Evolutionary conservation across 2,888 invertebrate genomes (phyloP).

Genomic region (Athripsodes cinereus): DNA sequence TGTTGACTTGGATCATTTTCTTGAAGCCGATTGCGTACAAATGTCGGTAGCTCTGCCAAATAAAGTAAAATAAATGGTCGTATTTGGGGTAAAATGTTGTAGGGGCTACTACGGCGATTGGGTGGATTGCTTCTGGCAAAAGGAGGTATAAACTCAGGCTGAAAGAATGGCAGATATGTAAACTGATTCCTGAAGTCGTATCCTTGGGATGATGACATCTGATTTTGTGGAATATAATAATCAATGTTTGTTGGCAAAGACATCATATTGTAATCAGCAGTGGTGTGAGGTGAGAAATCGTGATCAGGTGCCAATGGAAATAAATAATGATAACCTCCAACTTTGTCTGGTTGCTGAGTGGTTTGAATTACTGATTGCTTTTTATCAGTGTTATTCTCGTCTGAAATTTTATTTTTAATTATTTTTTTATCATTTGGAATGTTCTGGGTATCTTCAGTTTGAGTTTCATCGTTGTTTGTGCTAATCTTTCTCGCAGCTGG

Average conservation of each 20-base stretch:
- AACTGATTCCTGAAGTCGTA: background rate
- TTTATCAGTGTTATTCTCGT: background rate
- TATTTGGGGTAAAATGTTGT: too few species aligned
- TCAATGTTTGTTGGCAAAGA: background rate
- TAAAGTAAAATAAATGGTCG: too few species aligned
- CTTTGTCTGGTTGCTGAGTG: background rate
- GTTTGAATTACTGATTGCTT: background rate
- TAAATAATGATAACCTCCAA: background rate
- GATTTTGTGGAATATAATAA: background rate
- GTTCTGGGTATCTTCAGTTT: background rate
- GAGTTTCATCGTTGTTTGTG: background rate
- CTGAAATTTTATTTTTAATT: background rate
- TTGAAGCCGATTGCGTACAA: too few species aligned
- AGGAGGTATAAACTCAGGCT: constrained; percentile 1
- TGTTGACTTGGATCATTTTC: too few species aligned
- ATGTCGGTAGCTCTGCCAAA: too few species aligned
- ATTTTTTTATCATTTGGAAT: background rate
- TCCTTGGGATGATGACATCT: background rate
- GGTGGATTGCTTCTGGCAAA: background rate
- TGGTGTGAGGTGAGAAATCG: background rate
- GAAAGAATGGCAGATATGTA: constrained; percentile 10
- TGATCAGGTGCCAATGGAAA: constrained; percentile 8
- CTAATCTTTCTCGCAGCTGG: background rate
- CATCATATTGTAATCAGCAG: background rate
- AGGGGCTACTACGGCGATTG: too few species aligned